phyloP scores from a whole-genome alignment of 2,797 vertebrate genomes.

The Phyllotis vaccarum region DNA sequence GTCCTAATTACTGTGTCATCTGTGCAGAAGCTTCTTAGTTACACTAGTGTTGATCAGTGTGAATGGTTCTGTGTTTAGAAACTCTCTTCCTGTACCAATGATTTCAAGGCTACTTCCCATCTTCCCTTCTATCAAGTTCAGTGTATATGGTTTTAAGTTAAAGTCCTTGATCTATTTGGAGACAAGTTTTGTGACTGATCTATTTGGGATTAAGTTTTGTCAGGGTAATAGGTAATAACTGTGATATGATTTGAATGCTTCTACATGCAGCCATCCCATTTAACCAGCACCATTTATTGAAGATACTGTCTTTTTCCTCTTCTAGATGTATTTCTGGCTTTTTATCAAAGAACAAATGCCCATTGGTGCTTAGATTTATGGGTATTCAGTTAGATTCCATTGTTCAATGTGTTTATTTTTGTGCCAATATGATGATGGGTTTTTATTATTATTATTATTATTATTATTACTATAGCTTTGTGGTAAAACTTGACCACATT shows the following conservation, averaged over 20 bases:
- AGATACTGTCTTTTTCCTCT: background rate
- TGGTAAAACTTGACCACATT: background rate
- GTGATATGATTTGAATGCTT: background rate
- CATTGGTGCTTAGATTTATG: background rate
- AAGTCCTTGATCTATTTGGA: background rate
- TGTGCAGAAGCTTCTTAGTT: background rate
- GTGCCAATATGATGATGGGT: background rate
- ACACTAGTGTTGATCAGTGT: background rate
- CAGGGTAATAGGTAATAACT: background rate
- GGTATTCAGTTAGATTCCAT: background rate
- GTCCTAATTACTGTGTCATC: background rate
- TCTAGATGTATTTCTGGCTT: background rate
- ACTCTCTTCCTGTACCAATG: too few relatives aligned
- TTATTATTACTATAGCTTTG: background rate
- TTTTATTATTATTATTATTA: background rate
- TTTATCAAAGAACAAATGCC: background rate
- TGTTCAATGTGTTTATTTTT: background rate
- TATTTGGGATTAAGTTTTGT: background rate
- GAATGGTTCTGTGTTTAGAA: background rate
- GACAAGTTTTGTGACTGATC: background rate
- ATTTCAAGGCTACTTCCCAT: background rate
- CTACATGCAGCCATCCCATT: background rate
- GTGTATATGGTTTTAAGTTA: background rate
- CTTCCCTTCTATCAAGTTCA: background rate
- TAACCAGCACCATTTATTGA: background rate